These are phyloP conservation scores for Drosophila athabasca DNA, from an alignment of 1,140 invertebrate species.

Conservation along the genomic window DNA sequence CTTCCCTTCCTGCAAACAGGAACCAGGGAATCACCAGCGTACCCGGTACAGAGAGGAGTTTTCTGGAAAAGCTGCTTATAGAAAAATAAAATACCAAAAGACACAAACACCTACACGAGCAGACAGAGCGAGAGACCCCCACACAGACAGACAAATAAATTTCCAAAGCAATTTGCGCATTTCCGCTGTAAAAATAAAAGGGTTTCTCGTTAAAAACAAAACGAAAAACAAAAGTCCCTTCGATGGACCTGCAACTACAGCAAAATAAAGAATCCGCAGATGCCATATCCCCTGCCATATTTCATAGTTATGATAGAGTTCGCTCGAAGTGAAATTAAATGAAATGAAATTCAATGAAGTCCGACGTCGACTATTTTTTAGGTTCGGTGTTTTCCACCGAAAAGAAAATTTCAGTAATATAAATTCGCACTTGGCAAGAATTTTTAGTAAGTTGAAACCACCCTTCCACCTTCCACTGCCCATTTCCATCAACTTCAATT, in stretches of 20 bases:
- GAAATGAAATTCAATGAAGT: constrained; percentile 60
- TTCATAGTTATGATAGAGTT: constrained; percentile 75
- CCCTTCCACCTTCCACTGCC: too few species aligned
- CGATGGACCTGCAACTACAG: constrained; percentile 24
- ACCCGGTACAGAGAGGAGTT: constrained; percentile 46
- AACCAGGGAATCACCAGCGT: constrained; percentile 52
- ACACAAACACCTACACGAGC: constrained; percentile 22
- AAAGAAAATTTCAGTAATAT: too few species aligned
- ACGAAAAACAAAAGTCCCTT: constrained; percentile 32
- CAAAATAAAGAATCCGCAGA: constrained; percentile 37
- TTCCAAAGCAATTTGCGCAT: constrained; percentile 79
- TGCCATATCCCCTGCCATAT: constrained; percentile 49
- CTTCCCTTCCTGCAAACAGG: constrained; percentile 7
- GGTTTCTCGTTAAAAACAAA: constrained; percentile 76
- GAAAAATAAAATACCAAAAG: constrained; percentile 67
- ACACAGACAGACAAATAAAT: constrained; percentile 58
- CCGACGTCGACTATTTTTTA: constrained; percentile 21
- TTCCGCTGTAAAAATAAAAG: constrained; percentile 78
- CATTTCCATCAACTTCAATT: too few species aligned
- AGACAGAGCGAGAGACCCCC: constrained; percentile 1
- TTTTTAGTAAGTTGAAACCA: too few species aligned
- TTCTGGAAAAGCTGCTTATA: constrained; percentile 74
- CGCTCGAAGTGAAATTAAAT: constrained; percentile 41
- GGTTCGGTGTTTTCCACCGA: too few species aligned
- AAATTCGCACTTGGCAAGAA: too few species aligned